A percentile compares a stretch with the other conserved stretches of the same genome.
These are phyloP conservation scores for Solea solea DNA, from an alignment of 2,113 vertebrate genomes.

Conservation along the genomic window DNA sequence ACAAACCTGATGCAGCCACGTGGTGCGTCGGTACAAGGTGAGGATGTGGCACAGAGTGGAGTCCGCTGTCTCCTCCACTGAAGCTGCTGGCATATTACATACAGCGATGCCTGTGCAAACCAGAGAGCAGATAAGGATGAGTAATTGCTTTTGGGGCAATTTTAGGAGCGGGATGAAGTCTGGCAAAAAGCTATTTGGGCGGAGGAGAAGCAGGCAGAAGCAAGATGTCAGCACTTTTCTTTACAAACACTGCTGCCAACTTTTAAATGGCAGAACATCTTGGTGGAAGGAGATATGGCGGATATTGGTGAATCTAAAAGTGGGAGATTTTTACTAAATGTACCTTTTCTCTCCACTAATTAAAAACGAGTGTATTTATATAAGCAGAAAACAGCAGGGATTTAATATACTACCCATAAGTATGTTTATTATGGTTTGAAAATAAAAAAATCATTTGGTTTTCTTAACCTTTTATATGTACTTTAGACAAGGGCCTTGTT, in stretches of 20 bases:
- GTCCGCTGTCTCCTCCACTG: conserved; percentile 96
- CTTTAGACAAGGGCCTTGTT: no score
- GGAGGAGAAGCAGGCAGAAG: conserved; percentile 3
- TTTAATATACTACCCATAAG: no score
- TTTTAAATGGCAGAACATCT: conserved; percentile 25
- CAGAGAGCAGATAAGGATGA: conserved; percentile 50
- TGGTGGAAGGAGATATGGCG: conserved; percentile 14
- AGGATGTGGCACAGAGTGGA: conserved; percentile 98
- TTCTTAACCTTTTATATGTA: no score
- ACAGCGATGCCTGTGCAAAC: conserved; percentile 91
- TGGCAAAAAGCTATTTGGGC: conserved; percentile 20
- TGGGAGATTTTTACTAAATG: no score
- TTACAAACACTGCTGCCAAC: not conserved
- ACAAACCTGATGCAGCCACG: conserved; percentile 91
- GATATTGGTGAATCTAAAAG: not conserved
- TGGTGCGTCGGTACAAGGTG: conserved; percentile 95
- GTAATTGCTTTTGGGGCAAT: conserved; percentile 7
- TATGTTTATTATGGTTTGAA: no score
- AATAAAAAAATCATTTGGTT: no score
- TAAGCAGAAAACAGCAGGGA: no score
- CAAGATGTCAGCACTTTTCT: conserved; percentile 34
- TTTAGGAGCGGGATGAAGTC: conserved; percentile 24
- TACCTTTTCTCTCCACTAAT: no score
- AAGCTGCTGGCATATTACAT: conserved; percentile 96
- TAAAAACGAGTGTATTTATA: no score